phyloP scores from a whole-genome alignment of 2,888 invertebrate genomes.

The Phalangium opilio region DNA sequence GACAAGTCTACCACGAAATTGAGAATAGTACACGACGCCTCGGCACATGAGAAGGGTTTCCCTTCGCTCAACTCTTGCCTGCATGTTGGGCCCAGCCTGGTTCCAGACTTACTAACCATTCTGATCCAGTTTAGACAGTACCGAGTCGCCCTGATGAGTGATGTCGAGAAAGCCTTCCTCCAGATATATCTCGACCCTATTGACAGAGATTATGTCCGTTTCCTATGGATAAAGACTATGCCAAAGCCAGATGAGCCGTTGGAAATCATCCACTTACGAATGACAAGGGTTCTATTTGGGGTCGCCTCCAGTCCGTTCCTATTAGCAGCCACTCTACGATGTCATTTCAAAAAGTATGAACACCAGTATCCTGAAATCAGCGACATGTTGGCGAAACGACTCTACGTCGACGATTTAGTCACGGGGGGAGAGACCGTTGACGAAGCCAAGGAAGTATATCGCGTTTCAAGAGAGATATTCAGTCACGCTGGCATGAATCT shows the following conservation, averaged over 20 bases:
- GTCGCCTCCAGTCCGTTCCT: neutral
- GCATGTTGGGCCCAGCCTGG: constrained; percentile 25
- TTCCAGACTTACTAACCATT: constrained; percentile 25
- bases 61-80: constrained; percentile 26
- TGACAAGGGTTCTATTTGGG: neutral
- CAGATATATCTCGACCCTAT: constrained; percentile 23
- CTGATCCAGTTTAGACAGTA: constrained; percentile 24
- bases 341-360: neutral
- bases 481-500: constrained; percentile 15
- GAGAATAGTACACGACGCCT: constrained; percentile 18
- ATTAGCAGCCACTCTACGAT: neutral
- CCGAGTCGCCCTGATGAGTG: constrained; percentile 25
- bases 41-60: neutral
- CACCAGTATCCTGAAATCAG: neutral
- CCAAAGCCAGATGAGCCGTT: too few species aligned
- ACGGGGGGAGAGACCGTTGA: constrained; percentile 17
- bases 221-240: constrained; percentile 26
- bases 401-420: constrained; percentile 22
- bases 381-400: constrained; percentile 3
- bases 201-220: constrained; percentile 25
- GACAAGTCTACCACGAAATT: constrained; percentile 13
- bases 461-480: constrained; percentile 9
- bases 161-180: constrained; percentile 30
- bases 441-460: too few species aligned
- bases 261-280: too few species aligned